These are phyloP conservation scores for Phenganax subtilis DNA, from an alignment of 92 coral and sea anemone species.

Conservation along the genomic window DNA sequence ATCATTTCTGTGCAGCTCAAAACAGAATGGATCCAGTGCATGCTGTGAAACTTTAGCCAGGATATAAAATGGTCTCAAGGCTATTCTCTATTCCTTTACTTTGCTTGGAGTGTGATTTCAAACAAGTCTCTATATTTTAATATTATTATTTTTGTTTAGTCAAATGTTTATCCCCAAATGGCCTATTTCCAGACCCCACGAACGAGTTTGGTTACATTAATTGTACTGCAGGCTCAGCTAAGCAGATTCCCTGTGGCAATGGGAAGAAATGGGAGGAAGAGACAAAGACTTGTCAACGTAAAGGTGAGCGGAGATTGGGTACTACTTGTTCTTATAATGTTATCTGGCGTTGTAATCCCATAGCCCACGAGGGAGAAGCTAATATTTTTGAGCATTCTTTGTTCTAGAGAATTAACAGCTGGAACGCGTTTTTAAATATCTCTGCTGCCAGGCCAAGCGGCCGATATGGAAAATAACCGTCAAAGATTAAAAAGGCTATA, in stretches of 20 bases:
- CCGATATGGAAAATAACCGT: no score
- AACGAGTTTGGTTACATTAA: constrained; percentile 77
- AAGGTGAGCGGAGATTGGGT: constrained; percentile 53
- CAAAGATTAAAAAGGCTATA: no score
- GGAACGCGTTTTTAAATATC: no score
- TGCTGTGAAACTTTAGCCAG: no score
- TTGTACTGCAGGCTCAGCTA: constrained; percentile 65
- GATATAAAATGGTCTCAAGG: no score
- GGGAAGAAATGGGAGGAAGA: constrained; percentile 83
- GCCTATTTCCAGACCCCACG: constrained; percentile 73
- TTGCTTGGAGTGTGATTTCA: not conserved
- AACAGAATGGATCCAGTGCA: no score
- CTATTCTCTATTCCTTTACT: no score
- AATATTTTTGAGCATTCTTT: no score
- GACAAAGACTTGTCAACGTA: constrained; percentile 74
- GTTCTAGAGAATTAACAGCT: no score
- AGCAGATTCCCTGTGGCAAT: constrained; percentile 72
- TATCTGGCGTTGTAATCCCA: not conserved
- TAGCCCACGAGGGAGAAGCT: not conserved
- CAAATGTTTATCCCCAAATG: constrained; percentile 71
- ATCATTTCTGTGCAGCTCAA: not conserved
- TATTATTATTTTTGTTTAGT: constrained; percentile 41
- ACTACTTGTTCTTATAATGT: no score
- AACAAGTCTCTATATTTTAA: no score
- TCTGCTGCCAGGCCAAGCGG: no score